Conservation (phyloP, 2,113 vertebrate species). For the Corythornis madagascariensis region DNA sequence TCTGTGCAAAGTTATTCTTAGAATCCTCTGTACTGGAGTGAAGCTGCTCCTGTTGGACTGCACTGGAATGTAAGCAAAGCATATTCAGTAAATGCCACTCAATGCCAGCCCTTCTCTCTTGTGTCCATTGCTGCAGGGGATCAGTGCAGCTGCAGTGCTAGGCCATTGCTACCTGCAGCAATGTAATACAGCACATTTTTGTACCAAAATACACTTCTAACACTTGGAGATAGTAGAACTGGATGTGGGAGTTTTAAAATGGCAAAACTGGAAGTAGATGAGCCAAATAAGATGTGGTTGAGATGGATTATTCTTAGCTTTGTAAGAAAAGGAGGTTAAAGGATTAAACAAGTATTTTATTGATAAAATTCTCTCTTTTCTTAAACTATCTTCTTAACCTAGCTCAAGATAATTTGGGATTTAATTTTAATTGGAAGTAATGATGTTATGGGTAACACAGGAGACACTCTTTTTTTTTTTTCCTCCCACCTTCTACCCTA, state of each 20-base stretch:
- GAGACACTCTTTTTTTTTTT: neutral
- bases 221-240: neutral
- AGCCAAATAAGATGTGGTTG: neutral
- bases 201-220: neutral
- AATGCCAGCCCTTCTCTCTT: neutral
- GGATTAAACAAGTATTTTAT: neutral
- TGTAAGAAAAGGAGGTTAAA: neutral
- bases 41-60: too few species aligned
- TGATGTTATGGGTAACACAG: neutral
- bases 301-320: neutral
- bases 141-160: neutral
- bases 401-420: neutral
- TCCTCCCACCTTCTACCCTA: neutral
- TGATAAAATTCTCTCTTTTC: neutral
- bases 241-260: neutral
- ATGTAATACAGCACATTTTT: neutral
- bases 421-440: neutral
- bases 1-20: too few species aligned
- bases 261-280: neutral
- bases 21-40: too few species aligned
- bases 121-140: neutral
- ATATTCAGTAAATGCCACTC: neutral
- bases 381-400: neutral
- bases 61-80: neutral
- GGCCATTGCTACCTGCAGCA: neutral